Percentiles rank a stretch among this genome's conserved stretches.
These are phyloP conservation scores for Xanthorhoe designata DNA, from an alignment of 2,888 invertebrate genomes.

Conservation along the genomic window DNA sequence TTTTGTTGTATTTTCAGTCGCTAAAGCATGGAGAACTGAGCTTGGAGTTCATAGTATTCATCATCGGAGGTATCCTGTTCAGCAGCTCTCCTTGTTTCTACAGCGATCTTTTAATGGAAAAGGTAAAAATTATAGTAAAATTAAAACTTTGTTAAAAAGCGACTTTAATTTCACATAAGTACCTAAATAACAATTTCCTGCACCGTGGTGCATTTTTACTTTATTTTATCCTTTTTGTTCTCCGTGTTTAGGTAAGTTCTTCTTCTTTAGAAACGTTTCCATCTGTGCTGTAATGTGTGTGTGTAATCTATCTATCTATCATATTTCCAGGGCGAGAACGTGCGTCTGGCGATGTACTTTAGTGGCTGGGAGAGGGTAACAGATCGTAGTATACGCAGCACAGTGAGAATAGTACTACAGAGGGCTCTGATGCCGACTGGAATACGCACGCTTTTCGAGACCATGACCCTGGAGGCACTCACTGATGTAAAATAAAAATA, in stretches of 20 bases:
- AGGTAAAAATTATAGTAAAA: background rate
- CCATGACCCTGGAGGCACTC: background rate
- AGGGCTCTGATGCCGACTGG: background rate
- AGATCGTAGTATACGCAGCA: background rate
- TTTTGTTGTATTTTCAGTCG: constrained; percentile 2
- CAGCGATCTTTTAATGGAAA: background rate
- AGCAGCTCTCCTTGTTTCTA: constrained; percentile 2
- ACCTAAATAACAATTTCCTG: too few relatives aligned
- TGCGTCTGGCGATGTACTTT: background rate
- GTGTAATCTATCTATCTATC: too few relatives aligned
- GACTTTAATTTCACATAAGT: too few relatives aligned
- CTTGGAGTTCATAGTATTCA: background rate
- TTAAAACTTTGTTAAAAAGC: too few relatives aligned
- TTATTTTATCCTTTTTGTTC: too few relatives aligned
- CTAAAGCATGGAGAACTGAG: background rate
- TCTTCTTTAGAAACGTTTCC: too few relatives aligned
- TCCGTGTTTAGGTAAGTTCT: too few relatives aligned
- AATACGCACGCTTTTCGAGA: background rate
- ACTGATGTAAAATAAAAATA: background rate
- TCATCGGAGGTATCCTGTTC: background rate
- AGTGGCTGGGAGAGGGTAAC: background rate
- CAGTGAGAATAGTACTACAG: background rate
- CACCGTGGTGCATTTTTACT: too few relatives aligned
- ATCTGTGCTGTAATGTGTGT: too few relatives aligned
- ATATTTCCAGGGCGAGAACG: background rate